phyloP scores from a whole-genome alignment of 2,888 invertebrate species.

The Tupiocoris notatus region DNA sequence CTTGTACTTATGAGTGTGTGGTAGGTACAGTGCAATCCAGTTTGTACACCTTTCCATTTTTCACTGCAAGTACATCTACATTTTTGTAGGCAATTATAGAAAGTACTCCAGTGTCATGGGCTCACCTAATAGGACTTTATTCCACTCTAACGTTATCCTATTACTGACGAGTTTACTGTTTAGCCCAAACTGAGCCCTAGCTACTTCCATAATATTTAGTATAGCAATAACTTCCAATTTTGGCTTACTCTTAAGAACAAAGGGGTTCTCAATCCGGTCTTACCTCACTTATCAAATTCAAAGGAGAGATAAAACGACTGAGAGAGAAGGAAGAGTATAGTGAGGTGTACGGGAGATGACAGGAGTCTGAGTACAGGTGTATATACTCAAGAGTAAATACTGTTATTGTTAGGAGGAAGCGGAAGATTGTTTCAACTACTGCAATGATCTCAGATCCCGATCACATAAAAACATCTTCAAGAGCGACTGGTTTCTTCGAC shows the following conservation, averaged over 20 bases:
- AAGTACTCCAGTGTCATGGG: neutral
- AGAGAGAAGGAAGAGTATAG: neutral
- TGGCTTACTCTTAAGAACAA: neutral
- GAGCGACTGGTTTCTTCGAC: slow-evolving; percentile 56
- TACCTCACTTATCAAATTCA: neutral
- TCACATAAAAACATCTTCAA: slow-evolving; percentile 81
- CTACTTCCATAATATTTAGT: neutral
- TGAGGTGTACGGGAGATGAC: neutral
- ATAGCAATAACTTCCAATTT: neutral
- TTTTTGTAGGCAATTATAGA: no score
- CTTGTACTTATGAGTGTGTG: no score
- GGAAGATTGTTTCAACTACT: no score
- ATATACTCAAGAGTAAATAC: no score
- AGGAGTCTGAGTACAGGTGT: no score
- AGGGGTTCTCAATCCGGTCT: neutral
- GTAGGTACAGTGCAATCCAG: no score
- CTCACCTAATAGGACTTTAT: neutral
- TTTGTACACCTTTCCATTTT: no score
- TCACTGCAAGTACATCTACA: no score
- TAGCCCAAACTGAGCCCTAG: neutral
- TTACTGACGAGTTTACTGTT: neutral
- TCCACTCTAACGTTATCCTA: neutral
- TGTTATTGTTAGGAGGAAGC: no score
- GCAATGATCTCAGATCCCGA: neutral
- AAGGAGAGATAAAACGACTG: neutral